phyloP scores from a whole-genome alignment of 64 coral and sea anemone species.

The Dendrophyllia cribrosa region DNA sequence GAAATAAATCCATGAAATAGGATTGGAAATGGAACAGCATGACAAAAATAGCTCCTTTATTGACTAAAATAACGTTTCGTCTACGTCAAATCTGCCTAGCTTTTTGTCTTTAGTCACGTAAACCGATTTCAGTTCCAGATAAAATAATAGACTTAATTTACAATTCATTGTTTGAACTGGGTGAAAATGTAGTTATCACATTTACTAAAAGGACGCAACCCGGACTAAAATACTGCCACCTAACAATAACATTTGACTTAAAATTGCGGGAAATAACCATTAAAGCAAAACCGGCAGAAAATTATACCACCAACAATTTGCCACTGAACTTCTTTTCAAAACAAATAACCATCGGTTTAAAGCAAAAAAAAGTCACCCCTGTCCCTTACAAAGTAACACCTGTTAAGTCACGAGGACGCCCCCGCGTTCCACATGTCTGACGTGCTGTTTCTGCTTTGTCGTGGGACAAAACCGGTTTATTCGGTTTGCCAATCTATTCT shows the following conservation, averaged over 20 bases:
- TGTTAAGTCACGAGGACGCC: conserved; percentile 27
- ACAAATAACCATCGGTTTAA: neutral
- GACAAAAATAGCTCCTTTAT: neutral
- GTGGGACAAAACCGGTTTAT: neutral
- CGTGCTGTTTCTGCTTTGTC: neutral
- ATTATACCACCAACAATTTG: neutral
- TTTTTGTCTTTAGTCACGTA: neutral
- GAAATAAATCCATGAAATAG: too few species aligned
- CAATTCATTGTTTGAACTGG: neutral
- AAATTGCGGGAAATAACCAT: neutral
- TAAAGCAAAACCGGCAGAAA: neutral
- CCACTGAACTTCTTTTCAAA: neutral
- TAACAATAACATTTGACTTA: neutral
- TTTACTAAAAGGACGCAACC: neutral
- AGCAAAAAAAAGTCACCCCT: neutral
- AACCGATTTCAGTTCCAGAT: neutral
- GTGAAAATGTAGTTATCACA: neutral
- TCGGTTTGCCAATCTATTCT: too few species aligned
- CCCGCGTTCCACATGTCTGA: conserved; percentile 4
- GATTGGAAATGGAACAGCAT: neutral
- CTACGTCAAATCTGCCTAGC: neutral
- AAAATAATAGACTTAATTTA: neutral
- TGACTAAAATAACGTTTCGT: neutral
- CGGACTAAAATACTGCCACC: too few species aligned
- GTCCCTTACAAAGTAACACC: neutral